Conservation (phyloP, 2,888 invertebrate genomes). For the Drosophila conformis region DNA sequence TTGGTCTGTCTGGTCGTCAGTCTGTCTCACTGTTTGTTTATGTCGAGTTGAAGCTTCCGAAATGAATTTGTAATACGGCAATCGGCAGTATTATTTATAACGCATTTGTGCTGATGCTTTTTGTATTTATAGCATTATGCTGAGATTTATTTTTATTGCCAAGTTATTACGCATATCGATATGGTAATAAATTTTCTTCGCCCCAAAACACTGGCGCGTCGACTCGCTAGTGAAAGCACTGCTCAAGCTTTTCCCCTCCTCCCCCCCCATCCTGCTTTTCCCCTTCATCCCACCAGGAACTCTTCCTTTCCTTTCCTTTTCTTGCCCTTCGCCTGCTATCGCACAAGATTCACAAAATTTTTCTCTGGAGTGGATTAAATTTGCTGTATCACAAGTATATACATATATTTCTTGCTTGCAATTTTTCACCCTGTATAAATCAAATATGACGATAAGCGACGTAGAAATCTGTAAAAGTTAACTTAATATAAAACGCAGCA, state of each 20-base stretch:
- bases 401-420: conserved; percentile 45
- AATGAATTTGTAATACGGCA: conserved; percentile 73
- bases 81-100: conserved; percentile 76
- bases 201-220: conserved; percentile 55
- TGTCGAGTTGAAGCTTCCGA: conserved; percentile 54
- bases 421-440: conserved; percentile 23
- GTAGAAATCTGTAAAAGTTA: background rate
- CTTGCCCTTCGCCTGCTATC: background rate
- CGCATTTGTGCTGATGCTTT: conserved; percentile 74
- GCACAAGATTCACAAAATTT: conserved; percentile 33
- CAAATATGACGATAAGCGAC: background rate
- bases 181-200: conserved; percentile 75
- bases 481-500: background rate
- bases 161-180: conserved; percentile 81
- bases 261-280: background rate
- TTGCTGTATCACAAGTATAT: conserved; percentile 47
- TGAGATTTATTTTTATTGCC: conserved; percentile 81
- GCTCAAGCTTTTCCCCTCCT: conserved; percentile 21
- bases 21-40: conserved; percentile 36
- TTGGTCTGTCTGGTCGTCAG: background rate
- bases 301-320: background rate
- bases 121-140: conserved; percentile 77
- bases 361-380: conserved; percentile 71
- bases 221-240: conserved; percentile 63
- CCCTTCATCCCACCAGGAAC: background rate